Conservation (phyloP, 2,888 invertebrate genomes). For the Pinctada fucata region DNA sequence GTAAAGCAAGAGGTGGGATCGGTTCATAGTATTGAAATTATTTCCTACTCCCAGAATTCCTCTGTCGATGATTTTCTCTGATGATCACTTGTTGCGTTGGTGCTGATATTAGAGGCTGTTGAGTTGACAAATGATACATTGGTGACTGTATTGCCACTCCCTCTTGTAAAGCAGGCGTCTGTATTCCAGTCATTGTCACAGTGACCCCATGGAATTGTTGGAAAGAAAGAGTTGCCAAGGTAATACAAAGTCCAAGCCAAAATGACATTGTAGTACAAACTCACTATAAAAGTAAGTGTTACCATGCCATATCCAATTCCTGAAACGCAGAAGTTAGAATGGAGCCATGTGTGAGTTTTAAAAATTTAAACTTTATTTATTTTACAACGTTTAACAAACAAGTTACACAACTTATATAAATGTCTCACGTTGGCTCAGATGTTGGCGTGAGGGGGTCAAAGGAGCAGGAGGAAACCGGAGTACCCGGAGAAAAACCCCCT, state of each 20-base stretch:
- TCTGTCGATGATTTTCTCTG: conserved; percentile 48
- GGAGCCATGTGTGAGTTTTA: no score
- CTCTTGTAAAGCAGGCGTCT: conserved; percentile 40
- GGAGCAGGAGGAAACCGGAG: no score
- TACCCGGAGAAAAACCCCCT: no score
- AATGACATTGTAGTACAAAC: conserved; percentile 58
- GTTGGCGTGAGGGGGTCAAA: no score
- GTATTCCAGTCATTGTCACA: conserved; percentile 74
- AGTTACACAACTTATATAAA: no score
- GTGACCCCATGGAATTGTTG: conserved; percentile 58
- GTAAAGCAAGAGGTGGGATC: no score
- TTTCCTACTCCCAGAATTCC: conserved; percentile 51
- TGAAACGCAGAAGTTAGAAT: conserved; percentile 32
- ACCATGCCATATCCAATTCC: conserved; percentile 75
- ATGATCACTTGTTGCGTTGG: neutral
- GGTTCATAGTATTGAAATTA: no score
- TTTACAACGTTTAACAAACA: no score
- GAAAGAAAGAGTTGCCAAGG: conserved; percentile 68
- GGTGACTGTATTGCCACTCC: neutral
- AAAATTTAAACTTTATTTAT: no score
- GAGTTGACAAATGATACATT: no score
- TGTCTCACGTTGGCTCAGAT: no score
- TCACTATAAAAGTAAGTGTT: conserved; percentile 70
- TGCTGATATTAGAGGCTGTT: no score
- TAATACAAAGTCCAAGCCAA: conserved; percentile 74